These are phyloP conservation scores for Dascillus cervinus DNA, from an alignment of 2,888 invertebrate species.

Conservation along the genomic window DNA sequence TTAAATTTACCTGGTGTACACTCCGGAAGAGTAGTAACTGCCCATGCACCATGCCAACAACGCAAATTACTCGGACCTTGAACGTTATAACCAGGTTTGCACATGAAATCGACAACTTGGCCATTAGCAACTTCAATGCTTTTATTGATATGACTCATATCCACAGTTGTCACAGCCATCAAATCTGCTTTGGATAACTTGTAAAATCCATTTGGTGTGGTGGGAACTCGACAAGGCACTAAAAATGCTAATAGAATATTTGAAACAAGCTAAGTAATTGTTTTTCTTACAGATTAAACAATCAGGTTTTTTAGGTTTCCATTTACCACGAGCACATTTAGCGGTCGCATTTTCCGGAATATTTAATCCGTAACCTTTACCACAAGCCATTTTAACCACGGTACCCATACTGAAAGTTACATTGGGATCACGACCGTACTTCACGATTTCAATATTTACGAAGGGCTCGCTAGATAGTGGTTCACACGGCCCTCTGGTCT, in stretches of 20 bases:
- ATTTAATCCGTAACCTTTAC: constrained; percentile 69
- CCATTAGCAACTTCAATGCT: constrained; percentile 58
- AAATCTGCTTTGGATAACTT: constrained; percentile 45
- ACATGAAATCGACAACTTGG: constrained; percentile 67
- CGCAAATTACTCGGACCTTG: constrained; percentile 65
- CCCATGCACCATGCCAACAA: constrained; percentile 80
- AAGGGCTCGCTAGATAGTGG: constrained; percentile 56
- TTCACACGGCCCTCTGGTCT: constrained; percentile 56
- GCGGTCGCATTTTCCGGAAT: constrained; percentile 66
- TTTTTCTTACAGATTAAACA: constrained; percentile 65
- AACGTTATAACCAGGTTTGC: constrained; percentile 63
- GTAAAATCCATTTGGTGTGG: constrained; percentile 61
- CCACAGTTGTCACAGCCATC: constrained; percentile 39
- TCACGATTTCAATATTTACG: constrained; percentile 62
- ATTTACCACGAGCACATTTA: constrained; percentile 74
- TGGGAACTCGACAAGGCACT: constrained; percentile 67
- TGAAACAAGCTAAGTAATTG: background rate
- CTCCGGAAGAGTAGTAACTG: constrained; percentile 65
- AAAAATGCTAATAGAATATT: constrained; percentile 16
- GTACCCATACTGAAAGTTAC: constrained; percentile 70
- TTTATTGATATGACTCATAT: constrained; percentile 51
- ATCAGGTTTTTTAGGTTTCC: constrained; percentile 75
- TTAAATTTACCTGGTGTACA: constrained; percentile 61
- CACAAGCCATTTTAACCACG: constrained; percentile 66
- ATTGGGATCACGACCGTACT: constrained; percentile 62